Base-by-base conservation (phyloP, 2,113 vertebrate genomes). In the Rousettus leschenaultii region DNA sequence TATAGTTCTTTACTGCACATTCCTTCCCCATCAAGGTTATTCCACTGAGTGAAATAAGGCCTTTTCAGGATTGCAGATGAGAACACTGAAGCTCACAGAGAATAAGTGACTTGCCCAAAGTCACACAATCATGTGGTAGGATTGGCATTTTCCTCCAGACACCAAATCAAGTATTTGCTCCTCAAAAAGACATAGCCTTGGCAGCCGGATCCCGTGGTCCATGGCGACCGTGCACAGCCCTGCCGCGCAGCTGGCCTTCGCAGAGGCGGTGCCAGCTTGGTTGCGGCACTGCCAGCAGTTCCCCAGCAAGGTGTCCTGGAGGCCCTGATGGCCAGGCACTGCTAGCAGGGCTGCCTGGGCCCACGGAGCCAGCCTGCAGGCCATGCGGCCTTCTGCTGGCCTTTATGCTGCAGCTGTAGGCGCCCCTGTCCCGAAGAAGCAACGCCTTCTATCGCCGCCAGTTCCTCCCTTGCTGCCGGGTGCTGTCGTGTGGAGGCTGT, bases 341-440 rank as follows among this genome's bases (percentile, higher is more conserved):
- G 51, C 51, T 51, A 16, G 51, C 51, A 51, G 51, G 51, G 51
- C 51, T 51, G 14, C 4, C 51, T 51, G 51, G 51, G 51, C 51
- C 15, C 51, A 51, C 51, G 51, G 15, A 55, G 38, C 95, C 99
- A 86, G 98, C 97, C 85, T 99, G 99, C 97, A 98, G 98, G 33
- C 98, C 95, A 7, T 99, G 99, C 86, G 97, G 96, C 59, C 98
- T 98, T 14, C 99, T 99, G 2, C 95, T 98, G 89, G 98, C 98
- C 22, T 99, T 99, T 96, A 98, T 99, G 38, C 96, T 99, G 48
- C 99, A 99, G 98, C 98, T 99, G 7, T 99, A 99, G 59, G 99
- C 99, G 15, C 99, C 99, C 1, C 97, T 99, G 48, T 96, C 98
- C 0, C 98, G 89, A 51, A 98, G 98, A 79, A 98, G 99, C n/a